Percentiles rank a stretch among this genome's conserved stretches.
These are phyloP conservation scores for Setipinna tenuifilis DNA, from an alignment of 2,797 vertebrate genomes.

Conservation along the genomic window DNA sequence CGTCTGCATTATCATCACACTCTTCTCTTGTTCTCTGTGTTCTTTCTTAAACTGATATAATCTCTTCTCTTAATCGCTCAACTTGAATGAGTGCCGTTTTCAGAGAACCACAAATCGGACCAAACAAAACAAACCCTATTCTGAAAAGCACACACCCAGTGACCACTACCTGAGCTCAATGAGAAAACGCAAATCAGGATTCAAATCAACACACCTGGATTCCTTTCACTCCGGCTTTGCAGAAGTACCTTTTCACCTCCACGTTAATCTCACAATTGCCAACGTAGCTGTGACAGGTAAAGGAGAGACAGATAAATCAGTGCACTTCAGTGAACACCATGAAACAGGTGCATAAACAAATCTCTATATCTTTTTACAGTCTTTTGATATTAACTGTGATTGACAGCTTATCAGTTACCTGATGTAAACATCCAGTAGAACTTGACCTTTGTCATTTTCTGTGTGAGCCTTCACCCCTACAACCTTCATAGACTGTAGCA, in stretches of 20 bases:
- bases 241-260: slow-evolving; percentile 94
- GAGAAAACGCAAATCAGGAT: not conserved
- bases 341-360: not conserved
- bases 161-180: not conserved
- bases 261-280: slow-evolving; percentile 91
- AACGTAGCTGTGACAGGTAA: slow-evolving; percentile 77
- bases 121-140: not conserved
- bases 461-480: slow-evolving; percentile 90
- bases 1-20: not conserved
- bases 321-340: not conserved
- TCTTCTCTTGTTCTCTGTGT: no score
- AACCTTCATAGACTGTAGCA: slow-evolving; percentile 84
- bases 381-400: not conserved
- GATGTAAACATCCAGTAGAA: slow-evolving; percentile 89
- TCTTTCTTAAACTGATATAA: not conserved
- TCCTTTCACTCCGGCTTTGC: slow-evolving; percentile 92
- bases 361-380: not conserved
- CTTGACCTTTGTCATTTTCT: slow-evolving; percentile 85
- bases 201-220: slow-evolving; percentile 81
- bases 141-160: not conserved
- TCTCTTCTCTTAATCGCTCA: not conserved
- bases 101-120: not conserved
- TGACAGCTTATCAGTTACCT: slow-evolving; percentile 73
- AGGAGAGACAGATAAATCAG: slow-evolving; percentile 3
- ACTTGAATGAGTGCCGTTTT: not conserved